Conservation (phyloP, 2,797 vertebrate genomes). For the Cercopithecus petaurista region DNA sequence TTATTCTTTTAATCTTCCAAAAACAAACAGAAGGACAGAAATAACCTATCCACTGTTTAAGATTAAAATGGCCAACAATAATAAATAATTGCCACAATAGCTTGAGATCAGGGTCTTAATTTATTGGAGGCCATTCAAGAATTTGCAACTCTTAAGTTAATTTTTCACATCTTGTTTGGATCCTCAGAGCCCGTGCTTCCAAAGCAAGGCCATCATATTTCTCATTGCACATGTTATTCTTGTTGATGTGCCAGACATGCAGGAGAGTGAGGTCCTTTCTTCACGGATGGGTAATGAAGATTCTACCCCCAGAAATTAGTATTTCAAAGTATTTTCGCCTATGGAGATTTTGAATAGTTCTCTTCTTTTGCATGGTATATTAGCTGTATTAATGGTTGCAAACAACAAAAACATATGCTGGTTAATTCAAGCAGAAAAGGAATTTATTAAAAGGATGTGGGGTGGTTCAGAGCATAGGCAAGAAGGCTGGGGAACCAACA, state of each 20-base stretch:
- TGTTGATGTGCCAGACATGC: neutral
- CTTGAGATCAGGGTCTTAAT: constrained; percentile 66
- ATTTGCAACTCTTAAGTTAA: constrained; percentile 71
- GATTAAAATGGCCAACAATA: constrained; percentile 72
- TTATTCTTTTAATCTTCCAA: constrained; percentile 63
- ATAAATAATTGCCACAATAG: constrained; percentile 68
- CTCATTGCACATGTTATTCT: constrained; percentile 51
- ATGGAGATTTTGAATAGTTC: neutral
- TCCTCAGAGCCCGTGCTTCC: constrained; percentile 55
- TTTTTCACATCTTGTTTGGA: constrained; percentile 74
- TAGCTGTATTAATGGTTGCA: constrained; percentile 22
- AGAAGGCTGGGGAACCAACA: neutral
- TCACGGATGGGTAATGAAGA: neutral
- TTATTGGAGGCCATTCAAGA: constrained; percentile 72
- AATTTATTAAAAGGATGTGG: neutral
- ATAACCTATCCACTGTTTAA: constrained; percentile 71
- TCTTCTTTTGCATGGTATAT: constrained; percentile 19
- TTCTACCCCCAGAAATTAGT: neutral
- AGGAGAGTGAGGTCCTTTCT: neutral
- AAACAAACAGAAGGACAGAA: constrained; percentile 75
- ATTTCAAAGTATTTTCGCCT: constrained; percentile 29
- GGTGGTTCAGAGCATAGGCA: neutral
- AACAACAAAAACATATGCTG: neutral
- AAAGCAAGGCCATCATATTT: constrained; percentile 52
- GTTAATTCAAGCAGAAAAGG: constrained; percentile 38